These are phyloP conservation scores for Podarcis siculus DNA, from an alignment of 2,797 vertebrate species.

Conservation along the genomic window DNA sequence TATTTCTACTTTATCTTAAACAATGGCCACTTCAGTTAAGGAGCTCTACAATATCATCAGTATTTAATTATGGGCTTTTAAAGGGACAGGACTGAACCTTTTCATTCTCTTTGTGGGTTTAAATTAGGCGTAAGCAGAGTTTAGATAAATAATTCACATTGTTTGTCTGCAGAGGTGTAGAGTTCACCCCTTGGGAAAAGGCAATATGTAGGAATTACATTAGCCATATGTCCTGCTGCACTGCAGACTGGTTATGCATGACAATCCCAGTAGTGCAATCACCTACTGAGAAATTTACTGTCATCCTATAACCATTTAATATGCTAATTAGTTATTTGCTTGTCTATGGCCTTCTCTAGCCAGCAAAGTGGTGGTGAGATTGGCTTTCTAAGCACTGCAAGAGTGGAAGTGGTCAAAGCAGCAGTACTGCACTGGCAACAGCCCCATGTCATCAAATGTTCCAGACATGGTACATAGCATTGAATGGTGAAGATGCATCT, in stretches of 20 bases:
- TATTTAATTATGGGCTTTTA: background rate
- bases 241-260: conserved; percentile 32
- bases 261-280: conserved; percentile 34
- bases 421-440: background rate
- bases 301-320: conserved; percentile 38
- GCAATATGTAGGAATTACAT: conserved; percentile 42
- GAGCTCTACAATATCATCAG: background rate
- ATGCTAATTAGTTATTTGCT: conserved; percentile 43
- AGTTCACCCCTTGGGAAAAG: conserved; percentile 32
- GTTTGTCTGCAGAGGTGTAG: conserved; percentile 32
- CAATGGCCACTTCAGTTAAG: background rate
- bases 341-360: conserved; percentile 6
- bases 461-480: background rate
- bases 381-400: background rate
- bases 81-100: background rate
- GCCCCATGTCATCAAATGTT: background rate
- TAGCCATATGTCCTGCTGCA: conserved; percentile 25
- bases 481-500: background rate
- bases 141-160: conserved; percentile 16
- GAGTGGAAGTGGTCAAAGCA: background rate
- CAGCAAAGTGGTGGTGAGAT: conserved; percentile 9
- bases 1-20: conserved; percentile 10
- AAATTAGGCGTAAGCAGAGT: conserved; percentile 10
- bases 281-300: conserved; percentile 39
- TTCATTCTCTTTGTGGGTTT: conserved; percentile 27